These are phyloP conservation scores for Nomada goodeniana DNA, from an alignment of 2,888 invertebrate species.

Conservation along the genomic window DNA sequence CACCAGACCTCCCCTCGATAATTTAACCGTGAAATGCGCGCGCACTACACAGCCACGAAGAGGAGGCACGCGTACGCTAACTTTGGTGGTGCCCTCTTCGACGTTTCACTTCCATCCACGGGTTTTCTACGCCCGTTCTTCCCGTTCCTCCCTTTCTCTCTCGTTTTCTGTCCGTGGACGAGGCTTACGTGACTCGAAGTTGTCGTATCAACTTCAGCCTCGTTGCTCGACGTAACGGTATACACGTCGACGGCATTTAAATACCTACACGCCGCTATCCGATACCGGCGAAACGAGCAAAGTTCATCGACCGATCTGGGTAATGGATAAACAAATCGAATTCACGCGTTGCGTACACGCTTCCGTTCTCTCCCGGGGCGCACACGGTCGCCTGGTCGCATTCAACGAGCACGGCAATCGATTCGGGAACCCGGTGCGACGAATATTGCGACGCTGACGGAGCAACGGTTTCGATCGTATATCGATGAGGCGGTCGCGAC, in stretches of 20 bases:
- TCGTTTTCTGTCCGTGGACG: slow-evolving; percentile 27
- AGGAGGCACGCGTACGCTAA: slow-evolving; percentile 72
- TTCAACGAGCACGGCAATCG: not conserved
- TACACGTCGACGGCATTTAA: slow-evolving; percentile 66
- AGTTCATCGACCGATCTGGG: slow-evolving; percentile 50
- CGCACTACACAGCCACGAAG: slow-evolving; percentile 72
- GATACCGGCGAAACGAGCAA: slow-evolving; percentile 48
- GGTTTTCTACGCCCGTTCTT: slow-evolving; percentile 48
- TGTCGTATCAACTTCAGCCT: slow-evolving; percentile 59
- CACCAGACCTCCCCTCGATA: slow-evolving; percentile 43
- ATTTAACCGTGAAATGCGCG: slow-evolving; percentile 79
- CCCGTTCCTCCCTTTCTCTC: slow-evolving; percentile 24
- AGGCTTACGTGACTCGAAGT: slow-evolving; percentile 68
- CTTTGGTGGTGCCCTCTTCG: slow-evolving; percentile 66
- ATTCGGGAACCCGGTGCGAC: not conserved
- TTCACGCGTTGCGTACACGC: not conserved
- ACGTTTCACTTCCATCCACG: slow-evolving; percentile 38
- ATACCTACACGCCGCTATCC: slow-evolving; percentile 57
- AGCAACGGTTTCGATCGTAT: not conserved
- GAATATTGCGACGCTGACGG: not conserved
- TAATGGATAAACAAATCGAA: slow-evolving; percentile 54
- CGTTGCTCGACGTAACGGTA: slow-evolving; percentile 68
- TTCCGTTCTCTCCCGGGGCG: not conserved
- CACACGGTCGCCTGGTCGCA: not conserved
- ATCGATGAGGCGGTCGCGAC: slow-evolving; percentile 1